phyloP scores from a whole-genome alignment of 2,888 invertebrate species.

The Plagodis pulveraria region DNA sequence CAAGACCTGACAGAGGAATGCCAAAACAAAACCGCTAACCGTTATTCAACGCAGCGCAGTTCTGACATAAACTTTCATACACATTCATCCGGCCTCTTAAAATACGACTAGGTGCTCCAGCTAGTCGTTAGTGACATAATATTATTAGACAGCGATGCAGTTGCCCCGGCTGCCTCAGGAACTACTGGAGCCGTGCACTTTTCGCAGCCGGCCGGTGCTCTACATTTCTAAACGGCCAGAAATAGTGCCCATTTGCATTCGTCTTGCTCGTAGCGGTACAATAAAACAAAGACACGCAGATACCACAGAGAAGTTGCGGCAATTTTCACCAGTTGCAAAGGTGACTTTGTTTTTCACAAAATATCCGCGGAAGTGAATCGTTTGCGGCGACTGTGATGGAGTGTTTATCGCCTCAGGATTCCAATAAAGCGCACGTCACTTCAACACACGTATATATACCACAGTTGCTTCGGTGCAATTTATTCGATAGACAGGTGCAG shows the following conservation, averaged over 20 bases:
- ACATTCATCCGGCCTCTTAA: conserved; percentile 7
- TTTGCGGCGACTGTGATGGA: conserved; percentile 2
- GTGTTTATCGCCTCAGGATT: conserved; percentile 9
- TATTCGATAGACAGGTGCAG: conserved; percentile 11
- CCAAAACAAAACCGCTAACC: background rate
- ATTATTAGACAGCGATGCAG: conserved; percentile 17
- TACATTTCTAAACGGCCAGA: conserved; percentile 27
- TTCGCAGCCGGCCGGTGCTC: conserved; percentile 23
- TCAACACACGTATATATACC: background rate
- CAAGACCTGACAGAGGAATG: background rate
- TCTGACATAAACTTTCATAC: background rate
- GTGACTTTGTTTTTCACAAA: conserved; percentile 24
- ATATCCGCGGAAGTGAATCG: conserved; percentile 7
- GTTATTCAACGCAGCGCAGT: background rate
- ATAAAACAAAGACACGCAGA: conserved; percentile 17
- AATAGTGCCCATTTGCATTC: conserved; percentile 24
- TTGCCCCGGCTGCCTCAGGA: background rate
- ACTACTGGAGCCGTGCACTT: conserved; percentile 1
- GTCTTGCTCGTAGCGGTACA: conserved; percentile 15
- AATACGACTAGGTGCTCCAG: conserved; percentile 5
- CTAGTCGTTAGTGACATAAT: conserved; percentile 10
- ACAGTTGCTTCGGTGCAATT: conserved; percentile 12
- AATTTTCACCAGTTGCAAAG: conserved; percentile 21
- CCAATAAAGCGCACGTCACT: conserved; percentile 12
- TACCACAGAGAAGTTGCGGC: conserved; percentile 8